Evolutionary conservation across 2,888 invertebrate species (phyloP), one percentile per base, ranked within the genome.

Genomic region (Psococerastis gibbosa): DNA sequence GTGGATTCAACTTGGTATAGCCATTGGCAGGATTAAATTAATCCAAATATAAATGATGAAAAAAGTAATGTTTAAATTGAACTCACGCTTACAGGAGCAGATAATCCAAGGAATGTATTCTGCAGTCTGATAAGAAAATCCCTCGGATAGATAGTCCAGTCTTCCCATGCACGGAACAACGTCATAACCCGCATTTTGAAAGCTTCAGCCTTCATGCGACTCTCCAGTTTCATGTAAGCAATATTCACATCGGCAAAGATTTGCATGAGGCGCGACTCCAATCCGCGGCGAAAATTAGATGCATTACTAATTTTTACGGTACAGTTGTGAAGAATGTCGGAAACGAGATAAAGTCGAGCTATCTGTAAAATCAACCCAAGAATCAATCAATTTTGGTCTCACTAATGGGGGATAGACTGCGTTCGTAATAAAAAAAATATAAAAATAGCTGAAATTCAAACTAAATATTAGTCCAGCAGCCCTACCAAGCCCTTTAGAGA

Each of bases 261-360:
- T 43, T 71, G 79, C 50, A 78, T 55, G 54, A 91, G 68, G 47
- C 85, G 79, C 42, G 70, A 68, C 58, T 95, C 91, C 65, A 94
- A 82, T 35, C 83, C 80, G 65, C 75, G 78, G 50, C 89, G 67
- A 57, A 83, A 99, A 56, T 84, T 89, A 43, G 91, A 91, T 1
- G 94, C 97, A 64, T 97, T 94, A 35, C 87, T 81, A 20, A 97
- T 82, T 71, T 92, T 92, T 4, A 91, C 88, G 49, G 87, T 85
- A 57, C 94, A 92, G 63, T 98, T 98, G 61, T 95, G 89, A 52
- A 99, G 69, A 51, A 99, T 84, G 62, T 99, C 98, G 2, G 92
- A 92, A 43, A 98, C 74, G 47, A 99, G 73, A 66, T 94, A 99
- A 38, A 99, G 67, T 45, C 97, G 67, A 6, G 92, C 89, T 50